phyloP scores from a whole-genome alignment of 2,797 vertebrate genomes.

The Phataginus tricuspis region DNA sequence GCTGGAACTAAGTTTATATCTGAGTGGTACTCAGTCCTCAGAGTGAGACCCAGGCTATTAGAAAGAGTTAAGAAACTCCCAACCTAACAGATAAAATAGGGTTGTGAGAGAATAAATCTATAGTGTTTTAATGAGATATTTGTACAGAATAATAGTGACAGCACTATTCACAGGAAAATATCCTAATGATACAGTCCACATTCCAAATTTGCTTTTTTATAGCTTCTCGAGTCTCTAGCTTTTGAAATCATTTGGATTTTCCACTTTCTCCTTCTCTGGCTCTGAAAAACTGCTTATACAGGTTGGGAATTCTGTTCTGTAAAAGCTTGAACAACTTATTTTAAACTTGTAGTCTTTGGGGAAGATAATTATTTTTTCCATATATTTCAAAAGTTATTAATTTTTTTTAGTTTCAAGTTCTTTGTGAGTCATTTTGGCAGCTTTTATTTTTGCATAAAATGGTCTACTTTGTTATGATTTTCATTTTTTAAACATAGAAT shows the following conservation, averaged over 20 bases:
- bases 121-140: neutral
- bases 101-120: neutral
- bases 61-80: neutral
- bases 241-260: neutral
- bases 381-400: neutral
- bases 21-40: neutral
- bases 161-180: neutral
- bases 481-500: neutral
- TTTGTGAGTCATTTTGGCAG: neutral
- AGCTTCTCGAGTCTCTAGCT: neutral
- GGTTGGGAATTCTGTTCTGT: neutral
- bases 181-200: neutral
- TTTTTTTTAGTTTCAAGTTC: neutral
- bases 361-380: neutral
- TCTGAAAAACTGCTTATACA: neutral
- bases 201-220: neutral
- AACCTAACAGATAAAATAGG: neutral
- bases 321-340: neutral
- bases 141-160: neutral
- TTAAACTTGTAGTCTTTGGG: neutral
- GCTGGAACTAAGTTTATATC: neutral
- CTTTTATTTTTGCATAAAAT: neutral
- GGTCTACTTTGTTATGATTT: neutral
- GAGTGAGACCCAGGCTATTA: neutral
- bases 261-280: neutral